Evolutionary conservation across 92 coral and sea anemone species (phyloP), one percentile per base, ranked within the genome.

Genomic region (Chrysogorgia sp.): DNA sequence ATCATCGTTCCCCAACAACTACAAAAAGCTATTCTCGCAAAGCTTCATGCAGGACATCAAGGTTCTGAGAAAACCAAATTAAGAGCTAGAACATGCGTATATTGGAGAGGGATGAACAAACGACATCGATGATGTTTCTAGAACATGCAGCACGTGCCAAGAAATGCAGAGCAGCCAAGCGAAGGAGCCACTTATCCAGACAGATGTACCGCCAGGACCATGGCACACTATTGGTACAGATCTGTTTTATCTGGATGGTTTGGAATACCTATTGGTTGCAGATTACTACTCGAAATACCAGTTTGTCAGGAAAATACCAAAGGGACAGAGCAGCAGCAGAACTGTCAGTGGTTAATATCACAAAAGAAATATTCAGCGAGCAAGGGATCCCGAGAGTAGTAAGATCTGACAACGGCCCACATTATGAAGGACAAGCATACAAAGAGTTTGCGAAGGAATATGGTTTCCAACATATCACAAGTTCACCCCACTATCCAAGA

Each of bases 31-130:
- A 56, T 83, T 30, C 77, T 76, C 14, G 32, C 67, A 34, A 65
- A 83, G 43, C 67, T 69, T 15, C 70, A 81, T 55, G 67, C 80
- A 58, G 67, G 67, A 12, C 71, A 82, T 34, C 81, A 58, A 82
- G 92, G 89, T 14, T 47, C 80, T 33, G 87, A 82, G 56, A 86
- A 75, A 72, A 88, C 88, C 22, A 84, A 69, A 63, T 50, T 83
- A 24, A 69, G 86, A 40, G 87, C 89, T 22, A 62, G 84, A 71
- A 60, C 88, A 32, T 10, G n/a, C n/a, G n/a, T n/a, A n/a, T 89
- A 35, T 14, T 79, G 90, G 87, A 77, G 77, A 37, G 74, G 58
- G 26, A 65, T 86, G n/a, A 89, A 82, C 87, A 77, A n/a, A 67
- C 28, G 84, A 88, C 66, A 88, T 88, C 22, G 87, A 88, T 21